phyloP scores from a whole-genome alignment of 2,797 vertebrate species.

The Philypnodon macrostomus region DNA sequence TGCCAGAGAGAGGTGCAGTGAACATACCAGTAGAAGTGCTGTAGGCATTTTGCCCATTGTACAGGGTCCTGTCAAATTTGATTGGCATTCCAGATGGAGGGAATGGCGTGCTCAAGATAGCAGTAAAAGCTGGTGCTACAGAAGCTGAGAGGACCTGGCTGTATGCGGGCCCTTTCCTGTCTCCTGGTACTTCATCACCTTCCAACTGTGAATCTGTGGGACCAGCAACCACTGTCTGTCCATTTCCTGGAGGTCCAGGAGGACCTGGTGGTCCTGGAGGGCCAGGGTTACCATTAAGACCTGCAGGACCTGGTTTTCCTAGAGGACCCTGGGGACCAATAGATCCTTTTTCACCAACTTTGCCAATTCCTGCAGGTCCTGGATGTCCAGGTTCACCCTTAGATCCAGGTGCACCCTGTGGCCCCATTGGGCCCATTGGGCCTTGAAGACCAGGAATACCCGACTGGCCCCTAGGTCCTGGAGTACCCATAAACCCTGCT shows the following conservation, averaged over 20 bases:
- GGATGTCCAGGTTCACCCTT: constrained; percentile 89
- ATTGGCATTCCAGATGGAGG: constrained; percentile 95
- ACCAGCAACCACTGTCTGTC: constrained; percentile 84
- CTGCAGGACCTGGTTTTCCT: constrained; percentile 84
- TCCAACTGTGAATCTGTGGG: constrained; percentile 83
- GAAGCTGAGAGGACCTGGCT: constrained; percentile 85
- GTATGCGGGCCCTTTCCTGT: constrained; percentile 83
- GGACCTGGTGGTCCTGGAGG: constrained; percentile 88
- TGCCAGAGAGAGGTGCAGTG: constrained; percentile 89
- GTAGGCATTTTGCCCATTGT: constrained; percentile 96
- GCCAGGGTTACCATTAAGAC: constrained; percentile 84
- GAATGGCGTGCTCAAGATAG: constrained; percentile 92
- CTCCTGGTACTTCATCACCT: constrained; percentile 83
- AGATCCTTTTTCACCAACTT: constrained; percentile 82
- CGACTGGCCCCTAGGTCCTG: constrained; percentile 89
- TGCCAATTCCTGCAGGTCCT: constrained; percentile 85
- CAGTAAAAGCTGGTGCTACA: constrained; percentile 91
- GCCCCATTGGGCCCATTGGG: constrained; percentile 91
- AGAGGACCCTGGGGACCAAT: constrained; percentile 88
- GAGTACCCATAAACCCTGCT: constrained; percentile 84
- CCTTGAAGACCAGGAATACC: constrained; percentile 96
- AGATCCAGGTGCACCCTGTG: constrained; percentile 87
- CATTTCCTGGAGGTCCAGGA: constrained; percentile 87
- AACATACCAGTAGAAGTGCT: constrained; percentile 91
- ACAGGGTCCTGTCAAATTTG: constrained; percentile 96